A percentile compares a stretch with the other conserved stretches of the same genome.
Conservation (phyloP, 2,113 vertebrate species). For the Oxyura jamaicensis region DNA sequence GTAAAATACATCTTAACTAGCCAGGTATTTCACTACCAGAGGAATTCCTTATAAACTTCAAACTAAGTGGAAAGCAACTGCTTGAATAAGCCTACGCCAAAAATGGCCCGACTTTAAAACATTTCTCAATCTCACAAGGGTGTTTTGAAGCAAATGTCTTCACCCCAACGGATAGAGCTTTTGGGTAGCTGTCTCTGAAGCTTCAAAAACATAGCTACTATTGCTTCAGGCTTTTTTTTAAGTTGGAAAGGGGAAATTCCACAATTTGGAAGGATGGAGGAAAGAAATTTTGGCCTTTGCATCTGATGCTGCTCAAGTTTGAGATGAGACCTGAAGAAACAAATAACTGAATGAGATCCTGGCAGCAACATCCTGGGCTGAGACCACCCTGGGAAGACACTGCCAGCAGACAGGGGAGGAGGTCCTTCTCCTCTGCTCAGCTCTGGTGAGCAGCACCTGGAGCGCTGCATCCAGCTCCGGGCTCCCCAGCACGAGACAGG, state of each 20-base stretch:
- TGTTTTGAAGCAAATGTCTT: neutral
- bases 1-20: neutral
- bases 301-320: neutral
- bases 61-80: neutral
- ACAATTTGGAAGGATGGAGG: neutral
- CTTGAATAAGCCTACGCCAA: neutral
- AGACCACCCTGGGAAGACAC: neutral
- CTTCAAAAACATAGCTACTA: neutral
- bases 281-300: neutral
- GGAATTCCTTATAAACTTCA: neutral
- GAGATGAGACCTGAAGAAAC: neutral
- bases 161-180: neutral
- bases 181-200: neutral
- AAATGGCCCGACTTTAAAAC: neutral
- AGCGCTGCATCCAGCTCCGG: neutral
- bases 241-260: neutral
- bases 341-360: neutral
- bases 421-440: neutral
- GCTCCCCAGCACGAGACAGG: fast-evolving
- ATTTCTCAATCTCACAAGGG: neutral
- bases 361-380: neutral
- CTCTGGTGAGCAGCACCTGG: neutral
- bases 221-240: neutral
- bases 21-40: neutral
- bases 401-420: neutral